Evolutionary conservation across 2,797 vertebrate genomes (phyloP).

Genomic region (Parauchenoglanis ngamensis): DNA sequence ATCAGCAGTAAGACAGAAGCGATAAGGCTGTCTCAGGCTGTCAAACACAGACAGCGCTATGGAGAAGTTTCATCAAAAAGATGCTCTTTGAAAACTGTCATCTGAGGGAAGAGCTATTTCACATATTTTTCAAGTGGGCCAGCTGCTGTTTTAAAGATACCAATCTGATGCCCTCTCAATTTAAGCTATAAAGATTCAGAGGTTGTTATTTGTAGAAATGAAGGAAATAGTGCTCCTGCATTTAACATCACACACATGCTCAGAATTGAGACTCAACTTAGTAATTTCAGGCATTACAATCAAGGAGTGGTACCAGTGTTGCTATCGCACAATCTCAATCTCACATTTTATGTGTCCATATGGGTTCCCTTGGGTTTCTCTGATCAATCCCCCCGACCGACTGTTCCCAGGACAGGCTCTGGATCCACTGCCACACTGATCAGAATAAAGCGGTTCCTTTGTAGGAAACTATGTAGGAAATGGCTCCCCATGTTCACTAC

Average conservation of each 20-base stretch:
- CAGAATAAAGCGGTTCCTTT: not conserved
- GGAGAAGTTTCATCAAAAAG: constrained; percentile 25
- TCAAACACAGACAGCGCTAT: not conserved
- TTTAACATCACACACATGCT: not conserved
- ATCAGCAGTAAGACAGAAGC: constrained; percentile 47
- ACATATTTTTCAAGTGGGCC: not conserved
- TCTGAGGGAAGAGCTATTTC: not conserved
- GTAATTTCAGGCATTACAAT: not conserved
- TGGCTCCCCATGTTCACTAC: not conserved
- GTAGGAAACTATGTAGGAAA: not conserved
- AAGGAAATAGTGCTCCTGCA: not conserved
- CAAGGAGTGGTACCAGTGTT: not conserved
- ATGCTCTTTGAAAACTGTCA: not conserved
- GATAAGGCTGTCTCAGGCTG: constrained; percentile 38
- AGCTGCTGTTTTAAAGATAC: constrained; percentile 6
- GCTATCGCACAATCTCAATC: not conserved
- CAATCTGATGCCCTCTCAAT: not conserved
- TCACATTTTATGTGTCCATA: not conserved
- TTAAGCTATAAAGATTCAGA: not conserved
- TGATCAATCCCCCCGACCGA: too few species aligned
- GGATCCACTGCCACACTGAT: not conserved
- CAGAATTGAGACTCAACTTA: not conserved
- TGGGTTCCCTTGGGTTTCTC: not conserved
- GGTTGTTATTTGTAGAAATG: not conserved
- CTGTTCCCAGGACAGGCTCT: not conserved